Evolutionary conservation across 2,797 vertebrate genomes (phyloP), one percentile per base, ranked within the genome.

Genomic region (Crax fasciolata): DNA sequence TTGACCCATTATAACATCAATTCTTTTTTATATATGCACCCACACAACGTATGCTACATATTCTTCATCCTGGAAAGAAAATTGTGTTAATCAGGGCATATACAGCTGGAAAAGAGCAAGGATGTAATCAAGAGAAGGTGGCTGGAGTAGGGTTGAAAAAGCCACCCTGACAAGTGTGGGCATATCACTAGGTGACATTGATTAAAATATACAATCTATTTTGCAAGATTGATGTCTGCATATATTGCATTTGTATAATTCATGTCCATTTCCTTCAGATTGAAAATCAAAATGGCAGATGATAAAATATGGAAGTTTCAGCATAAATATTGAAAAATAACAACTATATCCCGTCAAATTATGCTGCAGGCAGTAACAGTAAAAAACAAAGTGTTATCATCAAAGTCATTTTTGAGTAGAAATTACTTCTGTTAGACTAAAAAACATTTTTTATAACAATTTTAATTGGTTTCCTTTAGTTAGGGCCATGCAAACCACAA

Each of bases 171-270:
- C 61, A 84, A 87, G 49, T 39, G 32, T 65, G n/a, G 54, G 35
- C 54, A 54, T 86, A 55, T 78, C 46, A 24, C 13, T 77, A 54
- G 38, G 23, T 88, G 70, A 66, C 58, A 52, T 32, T 89, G 76
- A 86, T 94, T 84, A 86, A 87, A 94, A 85, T 79, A 90, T 92
- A 89, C 59, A 85, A 30, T 38, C 55, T 88, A 30, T 62, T 19
- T 75, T 88, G 66, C 2, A 5, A 90, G 74, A 86, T 5, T 72
- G 79, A 88, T 88, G 55, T 57, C 70, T 89, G 43, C 30, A 41
- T 87, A 48, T 83, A 92, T 89, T 93, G 21, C 32, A 49, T 91
- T 78, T 92, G 24, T 95, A 66, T 85, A 84, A 80, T 91, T 95
- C 38, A 46, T 73, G 63, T 86, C 55, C 12, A 23, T 84, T 92